Evolutionary conservation across 1,140 invertebrate genomes (phyloP), one percentile per base, ranked within the genome.

Genomic region (Pectinophora gossypiella): DNA sequence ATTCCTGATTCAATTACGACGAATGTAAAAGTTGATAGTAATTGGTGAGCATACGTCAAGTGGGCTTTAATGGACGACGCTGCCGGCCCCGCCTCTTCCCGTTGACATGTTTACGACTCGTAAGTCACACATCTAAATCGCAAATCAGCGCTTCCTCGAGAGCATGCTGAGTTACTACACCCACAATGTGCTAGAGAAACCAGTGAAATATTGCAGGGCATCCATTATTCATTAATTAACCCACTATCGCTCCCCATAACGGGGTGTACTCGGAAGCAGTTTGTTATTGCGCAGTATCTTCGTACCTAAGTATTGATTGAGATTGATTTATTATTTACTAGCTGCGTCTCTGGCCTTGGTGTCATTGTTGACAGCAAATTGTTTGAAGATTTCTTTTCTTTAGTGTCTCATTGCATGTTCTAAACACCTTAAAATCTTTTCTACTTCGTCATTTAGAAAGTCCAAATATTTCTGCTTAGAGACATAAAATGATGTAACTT

Each of bases 201-300:
- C 56, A 67, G 56, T 76, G 71, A 78, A 76, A 73, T 82, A 82
- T 74, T 72, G 65, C 72, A 62, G 36, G 67, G 63, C 59, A 79
- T 82, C 68, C 65, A 76, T 79, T 80, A 78, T 78, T 79, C 69
- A 79, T 76, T 76, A 73, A 78, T 79, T 78, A 76, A 77, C 70
- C 72, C 55, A 77, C 67, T 72, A 76, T 70, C 68, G 68, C 58
- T 50, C 51, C 52, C 72, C 62, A 79, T 79, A 79, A 76, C 70
- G 64, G 69, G 57, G 56, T 69, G 55, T 74, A 64, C 59, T 69
- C 66, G 64, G 68, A 68, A 72, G 75, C 67, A 48, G 20, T n/a
- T 48, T 13, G 50, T 45, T 44, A 44, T 44, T 44, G 42, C 42
- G 42, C 15, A 12, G 42, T 48, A 35, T 32, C 46, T 48, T n/a